phyloP scores from a whole-genome alignment of 2,888 invertebrate genomes.

The Ormyrus thymus region DNA sequence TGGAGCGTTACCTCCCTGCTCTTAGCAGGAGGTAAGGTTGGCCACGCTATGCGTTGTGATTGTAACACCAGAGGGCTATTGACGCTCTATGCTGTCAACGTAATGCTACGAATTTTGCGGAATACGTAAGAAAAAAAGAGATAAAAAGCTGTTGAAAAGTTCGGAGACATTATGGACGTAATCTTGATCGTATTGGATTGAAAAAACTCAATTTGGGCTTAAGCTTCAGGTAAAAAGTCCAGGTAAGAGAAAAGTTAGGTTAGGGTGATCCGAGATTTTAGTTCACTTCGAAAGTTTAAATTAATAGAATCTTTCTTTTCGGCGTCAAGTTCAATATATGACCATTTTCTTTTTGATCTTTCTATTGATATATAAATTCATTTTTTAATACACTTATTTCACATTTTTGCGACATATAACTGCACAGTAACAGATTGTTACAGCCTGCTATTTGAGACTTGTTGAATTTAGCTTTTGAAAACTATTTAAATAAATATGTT shows the following conservation, averaged over 20 bases:
- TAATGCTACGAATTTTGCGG: background rate
- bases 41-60: too few relatives aligned
- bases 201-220: background rate
- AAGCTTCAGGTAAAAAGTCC: background rate
- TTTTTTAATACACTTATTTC: background rate
- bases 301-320: background rate
- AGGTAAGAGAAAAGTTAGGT: constrained; percentile 16
- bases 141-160: background rate
- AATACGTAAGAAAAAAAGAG: background rate
- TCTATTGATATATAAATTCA: background rate
- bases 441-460: background rate
- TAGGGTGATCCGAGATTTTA: constrained; percentile 9
- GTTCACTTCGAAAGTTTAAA: background rate
- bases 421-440: constrained; percentile 2
- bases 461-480: background rate
- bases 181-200: background rate
- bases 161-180: too few relatives aligned
- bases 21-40: too few relatives aligned
- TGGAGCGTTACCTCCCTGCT: too few relatives aligned
- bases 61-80: constrained; percentile 8
- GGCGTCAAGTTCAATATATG: background rate
- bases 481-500: background rate
- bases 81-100: constrained; percentile 36
- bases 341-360: background rate
- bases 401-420: background rate